phyloP scores from a whole-genome alignment of 2,797 vertebrate genomes.

The Microtus obscurus region DNA sequence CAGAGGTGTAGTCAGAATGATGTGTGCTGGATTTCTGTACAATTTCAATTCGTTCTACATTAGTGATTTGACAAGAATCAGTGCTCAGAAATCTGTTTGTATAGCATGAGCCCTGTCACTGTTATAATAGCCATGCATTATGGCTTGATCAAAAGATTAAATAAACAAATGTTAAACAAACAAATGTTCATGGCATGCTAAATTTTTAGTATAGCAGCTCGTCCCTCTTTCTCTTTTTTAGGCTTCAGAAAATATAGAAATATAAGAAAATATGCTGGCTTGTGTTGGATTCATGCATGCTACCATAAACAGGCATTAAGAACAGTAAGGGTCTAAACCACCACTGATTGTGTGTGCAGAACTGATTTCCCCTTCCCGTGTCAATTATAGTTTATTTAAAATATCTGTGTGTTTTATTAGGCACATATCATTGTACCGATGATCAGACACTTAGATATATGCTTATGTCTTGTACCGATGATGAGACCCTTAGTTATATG shows the following conservation, averaged over 20 bases:
- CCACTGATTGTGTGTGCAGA: neutral
- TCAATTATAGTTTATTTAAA: constrained; percentile 36
- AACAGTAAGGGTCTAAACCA: neutral
- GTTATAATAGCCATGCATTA: neutral
- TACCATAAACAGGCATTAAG: neutral
- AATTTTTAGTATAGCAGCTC: constrained; percentile 37
- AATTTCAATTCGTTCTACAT: constrained; percentile 31
- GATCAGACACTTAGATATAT: too few relatives aligned
- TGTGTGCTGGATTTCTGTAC: neutral
- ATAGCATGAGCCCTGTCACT: neutral
- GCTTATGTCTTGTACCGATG: neutral
- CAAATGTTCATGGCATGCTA: neutral
- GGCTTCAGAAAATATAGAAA: constrained; percentile 31
- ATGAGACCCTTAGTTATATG: neutral
- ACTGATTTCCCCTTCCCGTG: neutral
- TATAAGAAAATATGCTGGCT: neutral
- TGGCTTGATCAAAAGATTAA: constrained; percentile 25
- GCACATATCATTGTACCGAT: too few relatives aligned
- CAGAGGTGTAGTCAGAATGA: neutral
- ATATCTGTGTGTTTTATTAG: neutral
- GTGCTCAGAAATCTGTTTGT: neutral
- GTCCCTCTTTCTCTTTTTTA: constrained; percentile 9
- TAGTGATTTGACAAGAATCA: constrained; percentile 10
- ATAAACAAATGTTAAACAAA: constrained; percentile 27
- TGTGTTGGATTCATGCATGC: constrained; percentile 20